Evolutionary conservation across 2,888 invertebrate genomes (phyloP), one percentile per base, ranked within the genome.

Genomic region (Unio delphinus): DNA sequence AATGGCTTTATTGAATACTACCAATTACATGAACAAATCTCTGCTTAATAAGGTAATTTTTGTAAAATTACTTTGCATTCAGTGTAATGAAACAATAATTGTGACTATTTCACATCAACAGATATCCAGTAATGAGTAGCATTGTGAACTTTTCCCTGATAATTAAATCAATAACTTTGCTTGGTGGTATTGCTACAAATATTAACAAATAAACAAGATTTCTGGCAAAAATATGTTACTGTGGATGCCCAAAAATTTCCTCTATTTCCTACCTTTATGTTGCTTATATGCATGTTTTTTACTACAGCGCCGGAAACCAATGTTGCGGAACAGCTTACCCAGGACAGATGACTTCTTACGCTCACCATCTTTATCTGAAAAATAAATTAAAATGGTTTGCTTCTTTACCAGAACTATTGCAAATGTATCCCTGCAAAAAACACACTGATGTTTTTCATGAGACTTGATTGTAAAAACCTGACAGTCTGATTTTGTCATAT

Each of bases 281-380:
- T 84, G 84, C 68, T 85, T 87, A 75, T 86, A 88, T 17, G 76
- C 71, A 67, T 82, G 85, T 77, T 88, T 87, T 63, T 83, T 76
- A 55, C 82, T 84, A 5, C 87, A 87, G 67, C 80, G 69, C 26
- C 88, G 75, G 61, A 86, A 80, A 5, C 84, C 85, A 73, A 87
- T 84, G 65, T 84, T 87, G 68, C 85, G 73, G 66, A 87, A 82
- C 65, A 88, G 81, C 65, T 85, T 79, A 17, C 87, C 86, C 26
- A 87, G 73, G 17, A 83, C 79, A 6, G 85, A 85, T 4, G 82
- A 80, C 70, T 86, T 84, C 76, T 84, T 86, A 64, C 80, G 81
- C 55, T 79, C 82, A 28, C 61, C 69, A 56, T 74, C 73, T 54
- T 61, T 68, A 66, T 74, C 78, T 78, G 70, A 57, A 76, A 74